Percentiles rank a stretch among this genome's conserved stretches.
Evolutionary conservation across 2,113 vertebrate genomes (phyloP).

Genomic region (Rostratula benghalensis): DNA sequence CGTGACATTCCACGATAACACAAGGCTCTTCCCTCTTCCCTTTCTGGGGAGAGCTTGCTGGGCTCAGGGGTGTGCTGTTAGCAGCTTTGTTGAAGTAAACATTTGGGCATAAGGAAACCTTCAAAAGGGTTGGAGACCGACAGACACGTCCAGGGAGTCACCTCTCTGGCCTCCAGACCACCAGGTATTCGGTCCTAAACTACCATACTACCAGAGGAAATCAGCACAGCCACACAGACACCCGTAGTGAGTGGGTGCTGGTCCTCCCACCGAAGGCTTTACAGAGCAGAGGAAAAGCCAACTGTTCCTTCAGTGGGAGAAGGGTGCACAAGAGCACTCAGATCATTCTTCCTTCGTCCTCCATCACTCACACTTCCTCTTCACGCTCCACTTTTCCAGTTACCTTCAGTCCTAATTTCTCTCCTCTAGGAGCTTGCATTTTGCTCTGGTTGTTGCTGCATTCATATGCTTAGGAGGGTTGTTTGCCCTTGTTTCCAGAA

Average conservation of each 20-base stretch:
- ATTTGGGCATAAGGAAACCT: not conserved
- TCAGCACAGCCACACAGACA: not conserved
- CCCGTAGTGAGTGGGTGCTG: not conserved
- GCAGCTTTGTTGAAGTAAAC: not conserved
- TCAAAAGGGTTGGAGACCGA: not conserved
- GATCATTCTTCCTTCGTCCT: not conserved
- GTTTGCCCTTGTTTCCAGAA: not conserved
- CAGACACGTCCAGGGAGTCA: not conserved
- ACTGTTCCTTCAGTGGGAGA: not conserved
- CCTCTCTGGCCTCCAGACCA: not conserved
- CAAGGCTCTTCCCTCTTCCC: not conserved
- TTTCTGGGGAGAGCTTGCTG: not conserved
- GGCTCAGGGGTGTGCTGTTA: not conserved
- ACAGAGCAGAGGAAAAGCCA: not conserved
- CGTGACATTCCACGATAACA: not conserved
- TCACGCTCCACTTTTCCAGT: not conserved
- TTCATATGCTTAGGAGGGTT: accelerated
- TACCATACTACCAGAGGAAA: accelerated
- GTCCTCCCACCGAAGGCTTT: not conserved
- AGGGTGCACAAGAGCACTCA: not conserved
- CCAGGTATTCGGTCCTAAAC: not conserved
- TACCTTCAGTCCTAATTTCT: not conserved
- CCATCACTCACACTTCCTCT: not conserved
- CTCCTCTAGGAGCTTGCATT: not conserved
- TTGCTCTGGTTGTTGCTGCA: not conserved